A percentile compares a stretch with the other conserved stretches of the same genome.
Conservation (phyloP, 1,140 invertebrate genomes). For the Zophobas morio region DNA sequence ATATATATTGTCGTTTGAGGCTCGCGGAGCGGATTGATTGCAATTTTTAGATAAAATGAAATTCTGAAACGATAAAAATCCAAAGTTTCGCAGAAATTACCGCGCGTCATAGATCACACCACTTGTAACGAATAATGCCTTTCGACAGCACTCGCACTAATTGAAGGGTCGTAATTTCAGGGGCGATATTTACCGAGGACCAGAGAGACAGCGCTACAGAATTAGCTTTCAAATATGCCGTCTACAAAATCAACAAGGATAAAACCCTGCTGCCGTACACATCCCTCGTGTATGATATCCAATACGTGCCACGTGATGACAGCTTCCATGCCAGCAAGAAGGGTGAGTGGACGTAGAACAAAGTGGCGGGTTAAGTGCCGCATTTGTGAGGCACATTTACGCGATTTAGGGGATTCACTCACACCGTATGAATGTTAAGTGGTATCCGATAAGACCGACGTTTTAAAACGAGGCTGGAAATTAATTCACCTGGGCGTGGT, state of each 20-base stretch:
- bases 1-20: too few relatives aligned
- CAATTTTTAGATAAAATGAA: too few relatives aligned
- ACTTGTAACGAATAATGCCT: background rate
- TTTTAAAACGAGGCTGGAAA: background rate
- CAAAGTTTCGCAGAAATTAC: background rate
- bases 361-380: conserved; percentile 33
- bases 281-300: conserved; percentile 90
- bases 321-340: conserved; percentile 92
- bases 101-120: background rate
- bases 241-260: conserved; percentile 92
- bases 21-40: too few relatives aligned
- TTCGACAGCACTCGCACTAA: conserved; percentile 7
- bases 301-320: conserved; percentile 89
- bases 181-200: conserved; percentile 92
- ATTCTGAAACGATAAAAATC: too few relatives aligned
- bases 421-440: conserved; percentile 31
- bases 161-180: conserved; percentile 71
- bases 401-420: conserved; percentile 4
- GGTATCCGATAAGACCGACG: background rate
- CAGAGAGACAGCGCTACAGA: conserved; percentile 86
- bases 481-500: too few relatives aligned
- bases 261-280: conserved; percentile 86
- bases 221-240: conserved; percentile 93
- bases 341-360: conserved; percentile 73
- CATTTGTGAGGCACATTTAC: conserved; percentile 36